Evolutionary conservation across 2,113 vertebrate species (phyloP).

Genomic region (Morone saxatilis): DNA sequence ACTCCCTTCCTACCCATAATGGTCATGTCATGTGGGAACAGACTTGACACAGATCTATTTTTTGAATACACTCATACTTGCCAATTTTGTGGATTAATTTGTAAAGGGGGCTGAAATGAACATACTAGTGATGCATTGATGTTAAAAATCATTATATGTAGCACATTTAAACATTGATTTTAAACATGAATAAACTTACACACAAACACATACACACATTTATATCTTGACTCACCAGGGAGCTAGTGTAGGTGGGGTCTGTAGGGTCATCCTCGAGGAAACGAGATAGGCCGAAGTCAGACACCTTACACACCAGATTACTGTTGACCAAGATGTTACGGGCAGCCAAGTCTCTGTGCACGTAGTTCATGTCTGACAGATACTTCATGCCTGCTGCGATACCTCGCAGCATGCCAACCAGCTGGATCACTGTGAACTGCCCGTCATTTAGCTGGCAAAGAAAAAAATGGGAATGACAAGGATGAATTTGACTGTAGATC

Average conservation of each 20-base stretch:
- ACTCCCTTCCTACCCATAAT: neutral
- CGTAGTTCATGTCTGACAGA: slow-evolving; percentile 97
- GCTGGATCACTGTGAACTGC: slow-evolving; percentile 98
- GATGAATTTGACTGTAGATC: slow-evolving; percentile 32
- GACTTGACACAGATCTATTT: slow-evolving; percentile 31
- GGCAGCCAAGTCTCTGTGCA: slow-evolving; percentile 95
- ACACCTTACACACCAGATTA: slow-evolving; percentile 98
- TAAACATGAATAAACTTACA: slow-evolving; percentile 19
- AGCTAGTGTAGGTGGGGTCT: slow-evolving; percentile 97
- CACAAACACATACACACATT: neutral
- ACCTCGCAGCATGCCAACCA: slow-evolving; percentile 96
- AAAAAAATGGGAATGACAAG: slow-evolving; percentile 42
- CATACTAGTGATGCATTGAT: slow-evolving; percentile 33
- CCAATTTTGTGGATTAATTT: neutral
- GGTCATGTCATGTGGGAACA: slow-evolving; percentile 3
- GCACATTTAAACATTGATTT: slow-evolving; percentile 43
- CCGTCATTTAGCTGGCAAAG: slow-evolving; percentile 91
- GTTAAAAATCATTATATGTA: slow-evolving; percentile 38
- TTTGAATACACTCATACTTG: neutral
- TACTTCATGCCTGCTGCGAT: slow-evolving; percentile 98
- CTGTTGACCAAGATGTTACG: slow-evolving; percentile 98
- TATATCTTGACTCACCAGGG: slow-evolving; percentile 86
- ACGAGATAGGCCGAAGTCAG: slow-evolving; percentile 95
- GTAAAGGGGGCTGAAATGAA: slow-evolving; percentile 1
- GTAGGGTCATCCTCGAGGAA: slow-evolving; percentile 95